Evolutionary conservation across 2,113 vertebrate genomes (phyloP), one percentile per base, ranked within the genome.

Genomic region (Phrynosoma platyrhinos): DNA sequence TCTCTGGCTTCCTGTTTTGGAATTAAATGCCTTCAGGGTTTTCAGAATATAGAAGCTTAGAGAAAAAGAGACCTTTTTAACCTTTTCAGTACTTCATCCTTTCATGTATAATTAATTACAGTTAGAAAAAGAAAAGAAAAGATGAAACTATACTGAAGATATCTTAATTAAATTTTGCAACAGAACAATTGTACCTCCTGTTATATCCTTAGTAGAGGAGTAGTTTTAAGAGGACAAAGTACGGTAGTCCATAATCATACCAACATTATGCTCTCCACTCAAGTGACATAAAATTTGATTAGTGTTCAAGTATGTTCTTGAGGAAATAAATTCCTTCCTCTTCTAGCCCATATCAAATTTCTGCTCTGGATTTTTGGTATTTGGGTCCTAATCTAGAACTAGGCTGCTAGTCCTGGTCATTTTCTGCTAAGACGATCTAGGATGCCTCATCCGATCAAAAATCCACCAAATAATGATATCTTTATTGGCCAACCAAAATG

Each of bases 1-100:
- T 96, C 93, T 96, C 95, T 66, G 85, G 96, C 97, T 98, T 98
- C 98, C 98, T 98, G 97, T 98, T 98, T 98, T 98, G 97, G 95
- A 95, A 95, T 94, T 96, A 96, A 97, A 97, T 98, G 97, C 96
- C 98, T 97, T 96, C 87, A 92, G 96, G 90, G 95, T 94, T 96
- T 94, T 96, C 90, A 96, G 96, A 97, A 96, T 94, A 96, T 96
- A 95, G 95, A 92, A 95, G 95, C 95, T 96, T 69, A 79, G 53
- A 62, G 96, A 96, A 96, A 93, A 95, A 95, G 93, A 93, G 84
- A 94, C 92, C 90, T 88, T 69, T 95, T 98, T 98, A 98, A 98
- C 97, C 93, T 96, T 94, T 95, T 97, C 91, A 85, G 85, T 92
- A 91, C 95, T 95, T 91, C 89, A 87, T 90, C 42, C 2, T 94